These are phyloP conservation scores for Myopa tessellatipennis DNA, from an alignment of 2,888 invertebrate species.

Conservation along the genomic window DNA sequence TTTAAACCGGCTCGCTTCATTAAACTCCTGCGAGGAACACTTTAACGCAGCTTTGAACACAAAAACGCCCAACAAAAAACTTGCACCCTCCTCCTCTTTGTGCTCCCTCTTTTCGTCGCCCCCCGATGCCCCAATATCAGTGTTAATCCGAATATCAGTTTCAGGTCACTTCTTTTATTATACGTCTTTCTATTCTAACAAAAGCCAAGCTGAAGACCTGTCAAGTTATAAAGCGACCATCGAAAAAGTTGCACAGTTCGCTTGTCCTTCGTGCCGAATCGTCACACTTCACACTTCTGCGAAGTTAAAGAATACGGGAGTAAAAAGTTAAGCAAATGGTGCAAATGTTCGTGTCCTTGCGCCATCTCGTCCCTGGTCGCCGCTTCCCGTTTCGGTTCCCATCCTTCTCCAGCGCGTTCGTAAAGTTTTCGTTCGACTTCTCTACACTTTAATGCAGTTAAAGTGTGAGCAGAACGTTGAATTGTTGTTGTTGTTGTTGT, in stretches of 20 bases:
- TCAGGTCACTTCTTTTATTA: not conserved
- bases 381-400: not conserved
- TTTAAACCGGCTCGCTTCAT: too few species aligned
- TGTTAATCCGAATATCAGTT: not conserved
- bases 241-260: not conserved
- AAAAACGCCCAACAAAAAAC: too few species aligned
- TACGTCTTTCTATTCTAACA: too few species aligned
- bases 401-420: too few species aligned
- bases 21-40: too few species aligned
- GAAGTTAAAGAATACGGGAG: not conserved
- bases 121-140: not conserved
- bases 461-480: not conserved
- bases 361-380: not conserved
- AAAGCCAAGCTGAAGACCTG: not conserved
- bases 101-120: not conserved
- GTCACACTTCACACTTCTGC: slow-evolving; percentile 6
- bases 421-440: not conserved
- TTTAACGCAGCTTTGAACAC: too few species aligned
- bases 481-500: too few species aligned
- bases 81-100: not conserved
- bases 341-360: not conserved
- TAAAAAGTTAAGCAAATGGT: not conserved
- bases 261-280: slow-evolving; percentile 4
- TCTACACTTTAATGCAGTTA: slow-evolving; percentile 1
- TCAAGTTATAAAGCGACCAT: not conserved